These are phyloP conservation scores for Kuschelorhynchus macadamiae DNA, from an alignment of 2,888 invertebrate species.

Conservation along the genomic window DNA sequence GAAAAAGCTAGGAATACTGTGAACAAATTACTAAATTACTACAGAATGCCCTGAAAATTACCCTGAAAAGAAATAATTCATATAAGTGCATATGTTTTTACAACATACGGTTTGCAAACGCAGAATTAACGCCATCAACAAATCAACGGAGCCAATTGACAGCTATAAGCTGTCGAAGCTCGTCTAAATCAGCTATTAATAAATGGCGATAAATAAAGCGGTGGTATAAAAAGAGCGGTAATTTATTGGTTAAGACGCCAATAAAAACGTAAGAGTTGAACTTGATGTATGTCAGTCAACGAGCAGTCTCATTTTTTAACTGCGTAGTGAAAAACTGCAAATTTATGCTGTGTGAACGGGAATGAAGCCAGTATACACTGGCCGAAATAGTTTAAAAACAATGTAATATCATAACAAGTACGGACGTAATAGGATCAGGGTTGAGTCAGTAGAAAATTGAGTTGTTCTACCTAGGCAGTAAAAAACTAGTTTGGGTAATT, in stretches of 20 bases:
- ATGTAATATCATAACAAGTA: too few species aligned
- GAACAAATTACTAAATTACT: too few species aligned
- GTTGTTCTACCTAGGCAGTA: too few species aligned
- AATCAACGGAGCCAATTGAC: conserved; percentile 17
- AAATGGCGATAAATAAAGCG: conserved; percentile 35
- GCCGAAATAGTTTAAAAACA: conserved; percentile 4
- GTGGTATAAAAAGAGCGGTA: conserved; percentile 26
- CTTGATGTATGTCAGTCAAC: conserved; percentile 44
- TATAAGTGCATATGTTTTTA: too few species aligned
- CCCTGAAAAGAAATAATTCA: too few species aligned
- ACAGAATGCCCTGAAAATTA: too few species aligned
- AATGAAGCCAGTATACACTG: conserved; percentile 57
- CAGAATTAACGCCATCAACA: neutral
- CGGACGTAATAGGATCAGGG: too few species aligned
- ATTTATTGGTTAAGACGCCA: conserved; percentile 38
- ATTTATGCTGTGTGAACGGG: conserved; percentile 66
- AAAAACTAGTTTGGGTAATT: too few species aligned
- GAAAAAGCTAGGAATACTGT: too few species aligned
- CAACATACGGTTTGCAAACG: neutral
- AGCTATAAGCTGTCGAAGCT: conserved; percentile 31
- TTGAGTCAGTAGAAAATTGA: too few species aligned
- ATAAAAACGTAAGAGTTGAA: conserved; percentile 39
- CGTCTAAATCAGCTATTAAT: conserved; percentile 33
- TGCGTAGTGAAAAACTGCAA: conserved; percentile 56
- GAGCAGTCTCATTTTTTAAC: conserved; percentile 40